Evolutionary conservation across 2,113 vertebrate species (phyloP).

Genomic region (Rana temporaria): DNA sequence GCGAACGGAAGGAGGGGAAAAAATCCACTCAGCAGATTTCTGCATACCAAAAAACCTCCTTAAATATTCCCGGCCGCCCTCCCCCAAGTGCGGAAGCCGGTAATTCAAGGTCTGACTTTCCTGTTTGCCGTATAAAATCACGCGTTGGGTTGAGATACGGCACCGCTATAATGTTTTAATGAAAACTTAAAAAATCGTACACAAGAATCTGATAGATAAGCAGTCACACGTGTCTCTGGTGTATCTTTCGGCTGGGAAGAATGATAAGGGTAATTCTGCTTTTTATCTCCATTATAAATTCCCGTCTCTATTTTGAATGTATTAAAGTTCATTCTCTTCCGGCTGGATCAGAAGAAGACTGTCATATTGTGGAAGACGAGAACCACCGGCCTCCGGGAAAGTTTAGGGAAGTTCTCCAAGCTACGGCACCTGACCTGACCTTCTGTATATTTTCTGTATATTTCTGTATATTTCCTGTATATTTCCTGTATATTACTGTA

Average conservation of each 20-base stretch:
- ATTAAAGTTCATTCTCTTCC: constrained; percentile 53
- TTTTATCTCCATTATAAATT: constrained; percentile 58
- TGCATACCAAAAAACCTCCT: constrained; percentile 47
- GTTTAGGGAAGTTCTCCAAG: too few species aligned
- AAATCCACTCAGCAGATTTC: constrained; percentile 46
- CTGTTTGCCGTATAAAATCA: constrained; percentile 56
- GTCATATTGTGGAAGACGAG: constrained; percentile 15
- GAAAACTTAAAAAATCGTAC: constrained; percentile 48
- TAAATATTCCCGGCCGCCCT: constrained; percentile 48
- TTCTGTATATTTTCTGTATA: too few species aligned
- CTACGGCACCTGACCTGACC: too few species aligned
- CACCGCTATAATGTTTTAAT: constrained; percentile 58
- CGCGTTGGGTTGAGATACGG: constrained; percentile 52
- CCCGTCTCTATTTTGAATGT: constrained; percentile 56
- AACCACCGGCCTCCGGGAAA: too few species aligned
- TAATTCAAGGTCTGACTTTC: constrained; percentile 53
- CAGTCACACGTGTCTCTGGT: constrained; percentile 27
- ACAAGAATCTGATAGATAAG: constrained; percentile 52
- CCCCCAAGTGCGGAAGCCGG: constrained; percentile 30
- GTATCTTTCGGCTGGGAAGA: constrained; percentile 45
- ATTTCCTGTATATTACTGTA: too few species aligned
- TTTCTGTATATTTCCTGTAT: too few species aligned
- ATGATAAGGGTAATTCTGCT: constrained; percentile 39
- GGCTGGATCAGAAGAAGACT: constrained; percentile 44
- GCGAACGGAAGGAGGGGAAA: neutral